Base-by-base conservation (phyloP, 2,888 invertebrate species). In the Hipparchia semele region DNA sequence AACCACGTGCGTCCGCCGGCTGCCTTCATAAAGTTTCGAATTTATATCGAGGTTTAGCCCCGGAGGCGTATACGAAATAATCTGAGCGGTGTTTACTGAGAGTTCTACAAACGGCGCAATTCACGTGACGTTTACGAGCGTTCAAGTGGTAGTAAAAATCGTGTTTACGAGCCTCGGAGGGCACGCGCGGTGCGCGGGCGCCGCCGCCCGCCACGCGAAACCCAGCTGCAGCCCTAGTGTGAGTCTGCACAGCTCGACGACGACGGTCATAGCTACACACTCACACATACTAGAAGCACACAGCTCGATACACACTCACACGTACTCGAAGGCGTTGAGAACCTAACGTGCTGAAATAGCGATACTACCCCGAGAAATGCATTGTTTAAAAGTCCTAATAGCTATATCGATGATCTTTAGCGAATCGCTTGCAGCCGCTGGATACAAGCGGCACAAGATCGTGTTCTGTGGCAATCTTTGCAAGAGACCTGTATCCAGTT, bases 1-100 rank as follows among this genome's bases (percentile, higher is more conserved):
- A 90, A 88, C 90, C 91, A 87, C 92, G 91, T 90, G 90, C 85
- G 86, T 86, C 86, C 86, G 83, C 83, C 86, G 90, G 84, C 85
- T 82, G 82, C 82, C 82, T 84, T 85, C 87, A 91, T 94, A 94
- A 94, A 92, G 87, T 90, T 87, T 88, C 90, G 82, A 92, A 92
- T 94, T 93, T 92, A 94, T 92, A 91, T 88, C 85, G 90, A 88
- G 89, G 90, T 88, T 91, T 90, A 91, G 91, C 90, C 91, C 90
- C 89, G 85, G 85, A 91, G 93, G 92, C 93, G 91, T 90, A 88
- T 91, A 91, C 91, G 90, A 92, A 92, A 93, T 91, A 91, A 92
- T 91, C 91, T 88, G 87, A 87, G 86, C 89, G 88, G 90, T 90
- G 92, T 92, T 91, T 91, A 90, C 91, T 86, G 90, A 86, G 89